Conservation (phyloP, 2,113 vertebrate species). For the Ciconia boyciana region DNA sequence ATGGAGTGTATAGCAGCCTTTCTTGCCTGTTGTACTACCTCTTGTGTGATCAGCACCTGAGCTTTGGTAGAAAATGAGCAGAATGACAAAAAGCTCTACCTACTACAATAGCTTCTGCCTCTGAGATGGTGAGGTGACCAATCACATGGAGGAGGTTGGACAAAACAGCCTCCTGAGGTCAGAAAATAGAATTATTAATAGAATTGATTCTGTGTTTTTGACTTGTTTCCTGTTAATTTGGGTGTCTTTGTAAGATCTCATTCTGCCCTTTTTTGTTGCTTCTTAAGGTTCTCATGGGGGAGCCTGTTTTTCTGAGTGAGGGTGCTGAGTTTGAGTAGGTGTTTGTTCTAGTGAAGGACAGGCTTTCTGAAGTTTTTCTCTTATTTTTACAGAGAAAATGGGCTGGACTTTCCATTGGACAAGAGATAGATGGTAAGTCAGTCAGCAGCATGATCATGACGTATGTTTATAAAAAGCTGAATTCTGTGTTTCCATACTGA, state of each 20-base stretch:
- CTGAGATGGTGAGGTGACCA: rapidly evolving
- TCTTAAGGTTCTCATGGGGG: rapidly evolving
- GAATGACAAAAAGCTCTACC: neutral
- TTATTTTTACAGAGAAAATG: constrained; percentile 87
- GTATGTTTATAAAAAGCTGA: neutral
- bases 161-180: neutral
- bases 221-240: neutral
- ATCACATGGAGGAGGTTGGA: neutral
- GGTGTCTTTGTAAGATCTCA: neutral
- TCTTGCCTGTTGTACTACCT: neutral
- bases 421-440: constrained; percentile 90
- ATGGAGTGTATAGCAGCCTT: neutral
- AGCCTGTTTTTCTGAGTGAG: neutral
- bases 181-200: neutral
- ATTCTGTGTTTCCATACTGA: neutral
- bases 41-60: neutral
- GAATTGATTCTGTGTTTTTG: neutral
- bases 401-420: constrained; percentile 92
- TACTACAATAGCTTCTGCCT: neutral
- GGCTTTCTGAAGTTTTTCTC: neutral
- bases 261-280: neutral
- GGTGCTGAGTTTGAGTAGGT: neutral
- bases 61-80: neutral
- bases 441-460: rapidly evolving
- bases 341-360: neutral